Base-by-base conservation (phyloP, 2,797 vertebrate species). In the Halcyon smyrnensis region DNA sequence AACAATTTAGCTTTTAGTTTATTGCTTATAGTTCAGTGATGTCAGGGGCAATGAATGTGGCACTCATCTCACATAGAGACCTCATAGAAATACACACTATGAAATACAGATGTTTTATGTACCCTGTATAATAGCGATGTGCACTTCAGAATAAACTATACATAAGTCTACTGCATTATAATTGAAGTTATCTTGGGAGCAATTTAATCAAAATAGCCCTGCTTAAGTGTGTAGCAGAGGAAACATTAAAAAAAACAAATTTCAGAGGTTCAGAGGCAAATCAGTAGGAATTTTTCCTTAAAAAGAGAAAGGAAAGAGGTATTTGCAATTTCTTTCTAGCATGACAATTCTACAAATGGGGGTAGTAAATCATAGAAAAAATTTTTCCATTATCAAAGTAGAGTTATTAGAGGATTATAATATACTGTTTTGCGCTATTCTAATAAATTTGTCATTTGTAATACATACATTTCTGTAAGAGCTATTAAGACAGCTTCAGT, bases 171-270 rank as follows among this genome's bases (percentile, higher is more conserved):
- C 76, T 89, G 85, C 87, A 91, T 96, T 97, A 91, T 96, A 97
- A 96, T 96, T 92, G 91, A 64, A 74, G 54, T 92, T 70, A 90
- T 95, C 91, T 93, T 74, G 92, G 94, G 92, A 97, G 60, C 91
- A 96, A 95, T 98, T 98, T 97, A 98, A 97, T 96, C 94, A 97
- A 97, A 97, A 97, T 95, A 94, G 73, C 77, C 97, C 81, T 91
- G 84, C 77, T 95, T 96, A 97, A 96, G 92, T 92, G 73, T 86
- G 59, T 84, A 93, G 88, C 70, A 96, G 87, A 97, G 69, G 46
- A 97, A 95, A 96, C 37, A 81, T 39, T 27, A 48, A 43, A 96
- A 84, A 89, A 95, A 85, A 25, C 48, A 51, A 50, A 20, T 30
- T 90, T 96, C 85, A 94, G 73, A 84, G 19, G 13, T 93, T 95